A percentile compares a stretch with the other conserved stretches of the same genome.
Evolutionary conservation across 2,888 invertebrate genomes (phyloP).

Genomic region (Apomyelois bistriatella): DNA sequence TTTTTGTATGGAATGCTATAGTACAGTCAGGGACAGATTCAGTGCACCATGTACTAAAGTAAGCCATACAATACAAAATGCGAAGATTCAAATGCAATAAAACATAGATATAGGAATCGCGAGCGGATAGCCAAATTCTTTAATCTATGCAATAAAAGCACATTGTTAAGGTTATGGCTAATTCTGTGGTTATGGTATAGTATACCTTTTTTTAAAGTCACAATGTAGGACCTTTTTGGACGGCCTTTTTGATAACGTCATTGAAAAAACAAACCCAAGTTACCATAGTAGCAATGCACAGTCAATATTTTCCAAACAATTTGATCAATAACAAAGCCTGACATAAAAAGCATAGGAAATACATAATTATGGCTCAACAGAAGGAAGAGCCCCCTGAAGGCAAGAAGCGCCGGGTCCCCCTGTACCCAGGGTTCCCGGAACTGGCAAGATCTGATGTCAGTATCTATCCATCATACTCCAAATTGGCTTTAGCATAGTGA

Average conservation of each 20-base stretch:
- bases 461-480: constrained; percentile 81
- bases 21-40: too few species aligned
- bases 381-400: constrained; percentile 22
- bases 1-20: too few species aligned
- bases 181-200: too few species aligned
- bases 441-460: constrained; percentile 80
- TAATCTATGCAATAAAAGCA: too few species aligned
- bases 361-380: constrained; percentile 23
- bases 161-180: too few species aligned
- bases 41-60: too few species aligned
- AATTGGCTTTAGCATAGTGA: constrained; percentile 82
- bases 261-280: neutral
- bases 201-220: too few species aligned
- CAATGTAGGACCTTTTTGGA: too few species aligned
- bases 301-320: constrained; percentile 8
- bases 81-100: too few species aligned
- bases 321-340: neutral
- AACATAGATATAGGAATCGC: too few species aligned
- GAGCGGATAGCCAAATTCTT: too few species aligned
- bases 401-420: constrained; percentile 45
- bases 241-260: neutral
- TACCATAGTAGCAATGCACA: constrained; percentile 18
- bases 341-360: neutral
- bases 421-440: constrained; percentile 75
- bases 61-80: too few species aligned